Conservation (phyloP, 2,888 invertebrate genomes). For the Stramonita haemastoma region DNA sequence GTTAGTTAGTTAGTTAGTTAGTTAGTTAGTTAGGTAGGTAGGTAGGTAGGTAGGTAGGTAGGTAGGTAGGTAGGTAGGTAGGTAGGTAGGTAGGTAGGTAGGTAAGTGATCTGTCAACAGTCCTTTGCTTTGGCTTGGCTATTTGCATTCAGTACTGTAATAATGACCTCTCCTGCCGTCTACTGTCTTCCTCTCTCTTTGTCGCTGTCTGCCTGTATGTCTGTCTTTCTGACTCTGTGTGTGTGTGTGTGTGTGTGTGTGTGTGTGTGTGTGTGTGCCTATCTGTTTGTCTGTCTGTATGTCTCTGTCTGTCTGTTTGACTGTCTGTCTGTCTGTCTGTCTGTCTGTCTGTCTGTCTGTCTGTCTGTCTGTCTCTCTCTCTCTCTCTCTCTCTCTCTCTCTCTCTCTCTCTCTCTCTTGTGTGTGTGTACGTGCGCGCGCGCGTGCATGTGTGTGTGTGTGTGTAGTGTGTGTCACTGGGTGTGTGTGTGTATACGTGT, state of each 20-base stretch:
- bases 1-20: too few relatives aligned
- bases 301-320: too few relatives aligned
- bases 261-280: conserved; percentile 12
- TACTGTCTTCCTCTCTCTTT: background rate
- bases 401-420: background rate
- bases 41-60: too few relatives aligned
- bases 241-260: conserved; percentile 3
- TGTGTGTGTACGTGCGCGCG: background rate
- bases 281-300: too few relatives aligned
- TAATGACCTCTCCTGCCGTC: background rate
- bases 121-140: too few relatives aligned
- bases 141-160: background rate
- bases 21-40: too few relatives aligned
- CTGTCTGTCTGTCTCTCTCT: background rate
- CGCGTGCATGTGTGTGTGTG: background rate
- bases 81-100: too few relatives aligned
- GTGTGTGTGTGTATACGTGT: background rate
- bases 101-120: too few relatives aligned
- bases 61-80: too few relatives aligned
- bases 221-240: background rate
- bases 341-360: background rate
- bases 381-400: background rate
- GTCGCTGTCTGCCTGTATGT: background rate
- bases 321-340: background rate
- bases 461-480: background rate